Conservation (phyloP, 2,797 vertebrate genomes). For the Catharus ustulatus region DNA sequence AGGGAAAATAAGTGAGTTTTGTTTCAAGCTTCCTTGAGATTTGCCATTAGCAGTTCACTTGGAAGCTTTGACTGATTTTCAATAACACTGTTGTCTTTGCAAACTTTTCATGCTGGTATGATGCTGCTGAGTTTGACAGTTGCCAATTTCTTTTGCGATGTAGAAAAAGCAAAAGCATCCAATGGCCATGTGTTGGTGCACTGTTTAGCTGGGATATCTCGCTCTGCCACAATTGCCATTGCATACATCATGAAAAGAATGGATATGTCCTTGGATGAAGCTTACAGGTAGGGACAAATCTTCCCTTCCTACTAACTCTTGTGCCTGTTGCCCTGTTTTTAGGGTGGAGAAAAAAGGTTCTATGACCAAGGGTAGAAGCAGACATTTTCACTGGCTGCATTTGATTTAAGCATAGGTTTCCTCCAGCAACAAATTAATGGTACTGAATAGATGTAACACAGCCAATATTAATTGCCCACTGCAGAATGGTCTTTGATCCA, state of each 20-base stretch:
- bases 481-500: neutral
- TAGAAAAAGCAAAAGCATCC: conserved; percentile 95
- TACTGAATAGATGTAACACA: neutral
- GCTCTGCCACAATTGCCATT: conserved; percentile 95
- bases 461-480: neutral
- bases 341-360: neutral
- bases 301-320: neutral
- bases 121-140: conserved; percentile 2
- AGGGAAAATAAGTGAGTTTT: neutral
- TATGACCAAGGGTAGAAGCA: neutral
- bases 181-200: conserved; percentile 92
- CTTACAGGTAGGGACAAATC: conserved; percentile 86
- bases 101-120: neutral
- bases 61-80: neutral
- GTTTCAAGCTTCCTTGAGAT: neutral
- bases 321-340: neutral
- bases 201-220: conserved; percentile 95
- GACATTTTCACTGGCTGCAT: neutral
- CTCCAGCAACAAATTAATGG: neutral
- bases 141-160: conserved; percentile 17
- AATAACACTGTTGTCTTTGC: neutral
- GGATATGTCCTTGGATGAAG: conserved; percentile 96
- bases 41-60: neutral
- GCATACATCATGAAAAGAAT: conserved; percentile 99
- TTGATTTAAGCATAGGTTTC: neutral